Evolutionary conservation across 2,888 invertebrate species (phyloP).

Genomic region (Eudasyphora cyanicolor): DNA sequence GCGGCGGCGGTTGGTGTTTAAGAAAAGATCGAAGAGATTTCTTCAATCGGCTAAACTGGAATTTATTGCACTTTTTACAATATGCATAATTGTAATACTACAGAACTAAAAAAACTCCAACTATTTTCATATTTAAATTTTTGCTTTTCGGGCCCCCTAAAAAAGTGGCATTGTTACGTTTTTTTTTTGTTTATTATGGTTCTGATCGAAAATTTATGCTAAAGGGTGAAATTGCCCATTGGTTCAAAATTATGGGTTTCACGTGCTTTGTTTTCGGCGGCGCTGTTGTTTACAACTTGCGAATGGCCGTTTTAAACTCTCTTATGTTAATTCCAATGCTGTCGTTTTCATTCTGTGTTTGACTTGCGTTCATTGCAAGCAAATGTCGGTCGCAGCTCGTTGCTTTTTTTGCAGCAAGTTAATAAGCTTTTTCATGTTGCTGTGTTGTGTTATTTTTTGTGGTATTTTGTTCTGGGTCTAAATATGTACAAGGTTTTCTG

Average conservation of each 20-base stretch:
- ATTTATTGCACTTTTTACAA: slow-evolving; percentile 23
- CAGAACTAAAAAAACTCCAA: background rate
- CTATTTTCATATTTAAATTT: slow-evolving; percentile 25
- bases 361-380: slow-evolving; percentile 1
- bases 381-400: slow-evolving; percentile 44
- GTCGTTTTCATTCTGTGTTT: slow-evolving; percentile 44
- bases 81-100: slow-evolving; percentile 7
- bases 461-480: background rate
- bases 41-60: slow-evolving; percentile 7
- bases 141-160: background rate
- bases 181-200: background rate
- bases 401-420: slow-evolving; percentile 50
- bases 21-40: slow-evolving; percentile 6
- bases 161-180: slow-evolving; percentile 26
- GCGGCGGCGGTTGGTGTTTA: background rate
- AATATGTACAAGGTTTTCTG: slow-evolving; percentile 29
- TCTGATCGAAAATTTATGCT: slow-evolving; percentile 72
- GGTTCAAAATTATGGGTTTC: slow-evolving; percentile 80
- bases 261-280: slow-evolving; percentile 45
- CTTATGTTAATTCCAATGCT: slow-evolving; percentile 3
- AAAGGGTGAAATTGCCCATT: slow-evolving; percentile 80
- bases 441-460: slow-evolving; percentile 36
- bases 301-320: background rate
- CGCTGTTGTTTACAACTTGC: background rate
- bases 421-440: slow-evolving; percentile 57